Conservation (phyloP, 64 coral and sea anemone genomes). For the Exaiptasia diaphana region DNA sequence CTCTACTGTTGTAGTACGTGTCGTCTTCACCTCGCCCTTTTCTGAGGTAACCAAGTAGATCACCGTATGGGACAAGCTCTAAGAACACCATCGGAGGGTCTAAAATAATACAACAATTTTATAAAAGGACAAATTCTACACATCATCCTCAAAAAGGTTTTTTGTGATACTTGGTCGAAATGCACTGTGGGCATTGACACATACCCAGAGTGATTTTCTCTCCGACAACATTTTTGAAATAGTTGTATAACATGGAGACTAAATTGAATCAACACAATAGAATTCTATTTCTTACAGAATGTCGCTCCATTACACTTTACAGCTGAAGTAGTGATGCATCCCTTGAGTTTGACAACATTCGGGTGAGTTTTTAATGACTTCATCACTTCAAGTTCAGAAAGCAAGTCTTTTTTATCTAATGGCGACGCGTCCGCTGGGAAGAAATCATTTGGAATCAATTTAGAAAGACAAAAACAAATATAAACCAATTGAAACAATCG, state of each 20-base stretch:
- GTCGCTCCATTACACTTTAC: not conserved
- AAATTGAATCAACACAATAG: not conserved
- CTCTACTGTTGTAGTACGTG: not conserved
- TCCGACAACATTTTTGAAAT: too few relatives aligned
- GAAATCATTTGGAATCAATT: not conserved
- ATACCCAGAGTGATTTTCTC: too few relatives aligned
- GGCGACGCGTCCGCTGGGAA: not conserved
- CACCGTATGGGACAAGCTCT: not conserved
- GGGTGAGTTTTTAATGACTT: not conserved
- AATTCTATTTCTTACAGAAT: not conserved
- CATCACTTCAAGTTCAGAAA: constrained; percentile 3
- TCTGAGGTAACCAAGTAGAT: not conserved
- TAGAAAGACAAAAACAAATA: too few relatives aligned
- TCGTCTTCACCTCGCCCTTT: not conserved
- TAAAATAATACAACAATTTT: not conserved
- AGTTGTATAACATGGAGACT: too few relatives aligned
- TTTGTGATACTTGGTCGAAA: too few relatives aligned
- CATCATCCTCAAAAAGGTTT: too few relatives aligned
- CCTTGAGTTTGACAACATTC: not conserved
- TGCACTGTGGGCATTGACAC: too few relatives aligned
- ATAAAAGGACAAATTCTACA: too few relatives aligned
- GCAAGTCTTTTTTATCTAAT: not conserved
- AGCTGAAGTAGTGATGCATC: not conserved
- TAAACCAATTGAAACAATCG: too few relatives aligned
- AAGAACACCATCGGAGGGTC: not conserved